These are phyloP conservation scores for Brotula barbata DNA, from an alignment of 2,797 vertebrate species.

Conservation along the genomic window DNA sequence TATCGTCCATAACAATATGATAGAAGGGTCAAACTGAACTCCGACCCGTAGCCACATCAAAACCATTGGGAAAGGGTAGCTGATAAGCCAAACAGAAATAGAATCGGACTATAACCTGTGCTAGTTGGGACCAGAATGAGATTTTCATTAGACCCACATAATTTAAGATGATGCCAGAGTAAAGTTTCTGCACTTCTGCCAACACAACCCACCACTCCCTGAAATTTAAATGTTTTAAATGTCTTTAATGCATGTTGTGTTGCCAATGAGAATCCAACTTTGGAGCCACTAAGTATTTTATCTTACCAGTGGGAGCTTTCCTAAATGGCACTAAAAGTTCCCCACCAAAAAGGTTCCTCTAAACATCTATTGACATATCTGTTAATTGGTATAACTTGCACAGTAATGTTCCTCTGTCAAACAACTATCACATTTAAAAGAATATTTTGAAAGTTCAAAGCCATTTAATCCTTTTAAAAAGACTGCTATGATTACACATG, in stretches of 20 bases:
- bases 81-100: background rate
- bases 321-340: too few species aligned
- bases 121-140: conserved; percentile 29
- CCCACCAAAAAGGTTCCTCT: too few species aligned
- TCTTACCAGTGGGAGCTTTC: too few species aligned
- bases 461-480: too few species aligned
- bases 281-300: too few species aligned
- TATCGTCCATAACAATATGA: conserved; percentile 1
- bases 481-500: too few species aligned
- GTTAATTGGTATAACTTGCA: too few species aligned
- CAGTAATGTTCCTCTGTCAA: too few species aligned
- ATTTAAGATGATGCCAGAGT: conserved; percentile 47
- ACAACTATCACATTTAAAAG: too few species aligned
- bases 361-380: too few species aligned
- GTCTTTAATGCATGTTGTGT: background rate
- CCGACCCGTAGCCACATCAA: conserved; percentile 8
- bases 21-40: conserved; percentile 5
- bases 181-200: conserved; percentile 14
- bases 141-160: conserved; percentile 40
- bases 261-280: background rate
- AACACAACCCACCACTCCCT: conserved; percentile 25
- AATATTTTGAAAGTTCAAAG: too few species aligned
- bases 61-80: conserved; percentile 11
- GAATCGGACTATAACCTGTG: conserved; percentile 11
- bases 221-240: background rate